Conservation (phyloP, 2,888 invertebrate species). For the Drosophila lacicola region DNA sequence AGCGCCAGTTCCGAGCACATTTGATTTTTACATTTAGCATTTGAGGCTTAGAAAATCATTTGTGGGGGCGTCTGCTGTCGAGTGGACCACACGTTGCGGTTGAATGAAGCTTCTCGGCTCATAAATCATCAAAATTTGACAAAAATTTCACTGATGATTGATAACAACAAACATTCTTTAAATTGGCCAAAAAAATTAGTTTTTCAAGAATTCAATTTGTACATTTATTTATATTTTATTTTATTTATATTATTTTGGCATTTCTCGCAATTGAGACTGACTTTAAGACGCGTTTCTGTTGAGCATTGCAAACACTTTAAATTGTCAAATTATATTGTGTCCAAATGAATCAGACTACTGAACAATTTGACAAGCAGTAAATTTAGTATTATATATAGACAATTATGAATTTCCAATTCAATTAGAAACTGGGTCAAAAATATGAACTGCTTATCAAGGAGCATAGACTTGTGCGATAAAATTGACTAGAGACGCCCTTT, state of each 20-base stretch:
- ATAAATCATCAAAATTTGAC: constrained; percentile 43
- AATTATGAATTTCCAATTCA: background rate
- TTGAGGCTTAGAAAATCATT: background rate
- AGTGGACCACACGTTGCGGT: constrained; percentile 1
- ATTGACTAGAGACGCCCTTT: background rate
- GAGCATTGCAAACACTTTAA: too few relatives aligned
- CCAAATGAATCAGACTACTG: too few relatives aligned
- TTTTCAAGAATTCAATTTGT: background rate
- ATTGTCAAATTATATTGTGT: too few relatives aligned
- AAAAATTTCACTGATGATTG: constrained; percentile 26
- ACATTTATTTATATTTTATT: background rate
- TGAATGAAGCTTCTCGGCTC: background rate
- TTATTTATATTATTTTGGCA: background rate
- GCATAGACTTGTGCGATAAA: background rate
- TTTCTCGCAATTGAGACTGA: too few relatives aligned
- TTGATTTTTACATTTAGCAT: constrained; percentile 5
- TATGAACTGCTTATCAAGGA: background rate
- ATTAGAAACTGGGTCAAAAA: too few relatives aligned
- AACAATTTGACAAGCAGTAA: too few relatives aligned
- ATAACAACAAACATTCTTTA: constrained; percentile 19
- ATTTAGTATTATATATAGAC: background rate
- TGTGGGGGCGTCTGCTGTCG: too few relatives aligned
- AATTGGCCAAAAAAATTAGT: constrained; percentile 2
- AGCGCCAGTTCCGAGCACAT: constrained; percentile 8
- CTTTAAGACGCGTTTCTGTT: too few relatives aligned